These are phyloP conservation scores for Megaceryle maxima DNA, from an alignment of 2,113 vertebrate genomes.

Conservation along the genomic window DNA sequence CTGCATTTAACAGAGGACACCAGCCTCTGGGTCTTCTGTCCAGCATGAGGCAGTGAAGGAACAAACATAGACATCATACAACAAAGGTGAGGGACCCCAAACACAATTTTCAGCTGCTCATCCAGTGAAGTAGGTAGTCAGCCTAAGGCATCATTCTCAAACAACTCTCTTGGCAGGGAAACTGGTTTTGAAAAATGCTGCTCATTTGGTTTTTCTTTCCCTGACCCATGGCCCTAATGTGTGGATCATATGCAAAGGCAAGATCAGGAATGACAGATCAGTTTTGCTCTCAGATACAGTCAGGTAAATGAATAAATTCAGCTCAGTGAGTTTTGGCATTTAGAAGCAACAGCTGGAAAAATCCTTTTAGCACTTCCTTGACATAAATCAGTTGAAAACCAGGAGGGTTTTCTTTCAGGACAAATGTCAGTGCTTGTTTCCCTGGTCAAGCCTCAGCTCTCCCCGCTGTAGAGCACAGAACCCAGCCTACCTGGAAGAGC, in stretches of 20 bases:
- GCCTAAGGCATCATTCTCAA: slow-evolving; percentile 24
- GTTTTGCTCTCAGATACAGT: slow-evolving; percentile 30
- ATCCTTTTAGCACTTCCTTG: slow-evolving; percentile 34
- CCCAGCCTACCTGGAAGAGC: not conserved
- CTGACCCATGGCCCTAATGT: not conserved
- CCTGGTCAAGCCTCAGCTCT: not conserved
- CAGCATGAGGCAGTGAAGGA: not conserved
- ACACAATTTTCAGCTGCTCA: not conserved
- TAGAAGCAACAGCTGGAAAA: slow-evolving; percentile 49
- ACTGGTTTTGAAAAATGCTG: slow-evolving; percentile 41
- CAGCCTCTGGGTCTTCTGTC: not conserved
- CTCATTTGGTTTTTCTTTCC: slow-evolving; percentile 25
- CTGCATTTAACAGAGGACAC: not conserved
- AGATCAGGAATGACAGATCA: slow-evolving; percentile 40
- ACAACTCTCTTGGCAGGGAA: not conserved
- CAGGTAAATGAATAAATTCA: slow-evolving; percentile 38
- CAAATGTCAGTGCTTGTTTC: not conserved
- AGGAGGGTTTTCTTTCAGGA: not conserved
- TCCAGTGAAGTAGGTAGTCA: not conserved
- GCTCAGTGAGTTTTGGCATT: slow-evolving; percentile 29
- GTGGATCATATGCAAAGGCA: slow-evolving; percentile 26
- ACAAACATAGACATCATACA: not conserved
- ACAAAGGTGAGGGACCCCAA: slow-evolving; percentile 9
- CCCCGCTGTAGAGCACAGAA: not conserved
- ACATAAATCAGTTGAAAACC: not conserved